Evolutionary conservation across 2,113 vertebrate species (phyloP), one percentile per base, ranked within the genome.

Genomic region (Anolis carolinensis): DNA sequence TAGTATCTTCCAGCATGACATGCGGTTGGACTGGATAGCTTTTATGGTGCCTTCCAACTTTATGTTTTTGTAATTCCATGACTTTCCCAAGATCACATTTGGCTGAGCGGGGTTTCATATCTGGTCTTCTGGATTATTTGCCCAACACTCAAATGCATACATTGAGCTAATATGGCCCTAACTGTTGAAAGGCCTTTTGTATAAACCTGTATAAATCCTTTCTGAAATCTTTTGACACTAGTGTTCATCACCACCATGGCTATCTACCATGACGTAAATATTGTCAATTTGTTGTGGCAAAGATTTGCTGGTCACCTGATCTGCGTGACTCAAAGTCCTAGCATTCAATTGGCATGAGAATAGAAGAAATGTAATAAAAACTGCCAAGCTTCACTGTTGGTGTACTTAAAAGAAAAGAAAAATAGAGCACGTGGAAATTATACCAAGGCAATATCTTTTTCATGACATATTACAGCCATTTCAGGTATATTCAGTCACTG

Each of bases 391-490:
- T 82, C n/a, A 16, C 30, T 25, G 27, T 77, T 77, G 30, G 5
- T 3, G 7, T 44, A 11, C 67, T 21, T 1, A 0, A 5, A 79
- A 44, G 21, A 25, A 39, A 74, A 36, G 39, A 77, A 59, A 73
- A 21, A 36, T 73, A 73, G 90, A 44, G 68, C 39, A 48, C 52
- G 82, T 93, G 86, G 81, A 85, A 91, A 82, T 62, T 72, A 82
- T 88, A 77, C 84, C 84, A 83, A 89, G 81, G 82, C 75, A 48
- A 81, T 92, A 78, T 92, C 79, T 92, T 89, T 91, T 92, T 93
- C 87, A 85, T 91, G 79, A 80, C 84, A 82, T 87, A 86, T 87
- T 93, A 87, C 88, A 93, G 30, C 85, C 85, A 83, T 92, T 94
- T 93, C 88, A 93, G 86, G 83, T 91, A 32, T 82, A 89, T 84